phyloP scores from a whole-genome alignment of 2,888 invertebrate species.

The Xiphydria camelus region DNA sequence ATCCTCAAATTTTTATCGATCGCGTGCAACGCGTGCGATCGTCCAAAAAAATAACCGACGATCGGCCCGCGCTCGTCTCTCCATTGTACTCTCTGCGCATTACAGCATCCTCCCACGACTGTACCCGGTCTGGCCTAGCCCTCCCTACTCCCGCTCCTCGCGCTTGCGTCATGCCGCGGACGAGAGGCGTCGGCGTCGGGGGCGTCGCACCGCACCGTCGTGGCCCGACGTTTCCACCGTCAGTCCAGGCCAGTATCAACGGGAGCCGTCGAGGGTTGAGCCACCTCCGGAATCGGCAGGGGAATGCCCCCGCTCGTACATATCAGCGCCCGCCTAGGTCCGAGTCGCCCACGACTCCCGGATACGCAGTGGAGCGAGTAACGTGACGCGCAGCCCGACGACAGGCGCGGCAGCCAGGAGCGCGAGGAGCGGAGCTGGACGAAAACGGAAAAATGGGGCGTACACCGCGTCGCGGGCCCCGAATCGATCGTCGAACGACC shows the following conservation, averaged over 20 bases:
- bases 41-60: too few species aligned
- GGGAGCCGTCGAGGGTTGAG: conserved; percentile 45
- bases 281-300: conserved; percentile 19
- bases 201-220: conserved; percentile 52
- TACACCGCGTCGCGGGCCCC: conserved; percentile 43
- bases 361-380: conserved; percentile 1
- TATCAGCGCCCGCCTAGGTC: conserved; percentile 8
- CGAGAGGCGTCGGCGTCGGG: conserved; percentile 49
- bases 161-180: conserved; percentile 34
- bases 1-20: too few species aligned
- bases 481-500: conserved; percentile 53
- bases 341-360: too few species aligned
- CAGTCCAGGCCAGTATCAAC: conserved; percentile 48
- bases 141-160: conserved; percentile 6
- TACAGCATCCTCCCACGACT: conserved; percentile 1
- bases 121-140: conserved; percentile 1
- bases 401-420: too few species aligned
- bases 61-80: background rate
- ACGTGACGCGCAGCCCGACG: conserved; percentile 2
- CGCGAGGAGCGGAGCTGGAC: conserved; percentile 3
- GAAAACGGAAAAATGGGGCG: conserved; percentile 44
- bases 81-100: conserved; percentile 1
- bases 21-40: too few species aligned
- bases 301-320: conserved; percentile 20
- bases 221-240: conserved; percentile 40